Evolutionary conservation across 2,888 invertebrate species (phyloP).

Genomic region (Amaurobius ferox): DNA sequence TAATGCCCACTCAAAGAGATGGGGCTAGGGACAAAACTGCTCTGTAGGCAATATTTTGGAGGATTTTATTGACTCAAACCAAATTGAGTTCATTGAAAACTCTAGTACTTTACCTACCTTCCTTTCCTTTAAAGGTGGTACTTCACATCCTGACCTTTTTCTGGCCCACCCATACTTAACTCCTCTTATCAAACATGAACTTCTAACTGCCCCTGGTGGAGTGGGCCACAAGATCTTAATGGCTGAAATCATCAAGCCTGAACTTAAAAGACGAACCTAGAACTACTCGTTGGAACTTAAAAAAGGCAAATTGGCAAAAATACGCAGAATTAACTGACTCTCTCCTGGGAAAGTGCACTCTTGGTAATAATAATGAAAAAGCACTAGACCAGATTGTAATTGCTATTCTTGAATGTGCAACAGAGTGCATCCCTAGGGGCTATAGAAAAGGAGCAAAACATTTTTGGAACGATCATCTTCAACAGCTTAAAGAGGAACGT

Average conservation of each 20-base stretch:
- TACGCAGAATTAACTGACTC: neutral
- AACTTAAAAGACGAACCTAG: neutral
- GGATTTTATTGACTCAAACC: neutral
- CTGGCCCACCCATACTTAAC: neutral
- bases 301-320: neutral
- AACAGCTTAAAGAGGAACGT: no score
- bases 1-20: neutral
- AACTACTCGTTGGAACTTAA: neutral
- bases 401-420: neutral
- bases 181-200: neutral
- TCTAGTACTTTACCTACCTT: neutral
- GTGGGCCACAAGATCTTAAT: neutral
- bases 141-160: neutral
- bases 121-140: neutral
- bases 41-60: neutral
- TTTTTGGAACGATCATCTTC: neutral
- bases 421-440: neutral
- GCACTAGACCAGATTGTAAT: neutral
- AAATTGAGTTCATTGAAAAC: constrained; percentile 13
- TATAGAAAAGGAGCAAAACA: neutral
- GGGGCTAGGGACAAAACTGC: neutral
- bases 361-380: neutral
- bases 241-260: neutral
- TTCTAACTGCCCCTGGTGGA: neutral
- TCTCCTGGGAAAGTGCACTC: neutral